Percentiles rank a stretch among this genome's conserved stretches.
Conservation (phyloP, 2,797 vertebrate species). For the Ptychadena robeensis region DNA sequence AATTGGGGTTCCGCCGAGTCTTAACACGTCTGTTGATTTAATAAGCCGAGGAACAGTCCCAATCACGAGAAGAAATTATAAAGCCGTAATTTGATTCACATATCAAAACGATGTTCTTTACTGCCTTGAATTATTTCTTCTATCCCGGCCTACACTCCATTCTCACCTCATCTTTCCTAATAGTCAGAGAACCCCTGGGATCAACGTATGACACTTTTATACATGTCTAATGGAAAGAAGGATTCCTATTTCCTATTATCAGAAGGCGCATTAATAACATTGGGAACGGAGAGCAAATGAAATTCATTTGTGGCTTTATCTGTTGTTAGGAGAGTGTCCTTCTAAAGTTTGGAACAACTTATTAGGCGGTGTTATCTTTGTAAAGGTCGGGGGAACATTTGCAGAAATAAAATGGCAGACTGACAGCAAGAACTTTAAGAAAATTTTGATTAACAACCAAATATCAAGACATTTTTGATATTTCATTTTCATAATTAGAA, state of each 20-base stretch:
- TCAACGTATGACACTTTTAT: slow-evolving; percentile 81
- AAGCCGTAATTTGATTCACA: slow-evolving; percentile 82
- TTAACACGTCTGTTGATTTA: slow-evolving; percentile 84
- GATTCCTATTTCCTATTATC: slow-evolving; percentile 82
- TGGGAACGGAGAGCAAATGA: slow-evolving; percentile 76
- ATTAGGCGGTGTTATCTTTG: slow-evolving; percentile 27
- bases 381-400: slow-evolving; percentile 40
- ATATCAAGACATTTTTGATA: not conserved
- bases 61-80: slow-evolving; percentile 82
- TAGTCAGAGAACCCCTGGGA: slow-evolving; percentile 79
- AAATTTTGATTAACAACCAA: not conserved
- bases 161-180: slow-evolving; percentile 79
- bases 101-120: slow-evolving; percentile 81
- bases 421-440: slow-evolving; percentile 14
- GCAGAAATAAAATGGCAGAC: not conserved
- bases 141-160: slow-evolving; percentile 76
- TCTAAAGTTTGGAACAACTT: slow-evolving; percentile 53
- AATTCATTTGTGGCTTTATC: slow-evolving; percentile 69
- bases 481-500: slow-evolving; percentile 5
- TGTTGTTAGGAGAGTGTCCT: slow-evolving; percentile 47
- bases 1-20: slow-evolving; percentile 79
- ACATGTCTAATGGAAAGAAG: slow-evolving; percentile 82
- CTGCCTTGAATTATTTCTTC: slow-evolving; percentile 80
- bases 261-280: slow-evolving; percentile 74
- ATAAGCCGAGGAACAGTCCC: slow-evolving; percentile 81